phyloP scores from a whole-genome alignment of 2,797 vertebrate species.

The Esox lucius region DNA sequence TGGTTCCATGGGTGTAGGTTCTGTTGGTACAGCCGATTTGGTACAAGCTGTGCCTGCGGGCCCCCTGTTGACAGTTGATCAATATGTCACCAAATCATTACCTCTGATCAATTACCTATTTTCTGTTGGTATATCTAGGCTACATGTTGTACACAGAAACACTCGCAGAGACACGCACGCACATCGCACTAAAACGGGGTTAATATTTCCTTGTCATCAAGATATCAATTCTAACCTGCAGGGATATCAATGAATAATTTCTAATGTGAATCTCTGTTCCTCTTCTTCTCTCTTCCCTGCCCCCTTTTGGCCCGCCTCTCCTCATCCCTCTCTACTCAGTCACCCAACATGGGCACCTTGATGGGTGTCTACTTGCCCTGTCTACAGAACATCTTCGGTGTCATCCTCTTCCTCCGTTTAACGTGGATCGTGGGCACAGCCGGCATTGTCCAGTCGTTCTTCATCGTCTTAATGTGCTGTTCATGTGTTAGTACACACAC shows the following conservation, averaged over 20 bases:
- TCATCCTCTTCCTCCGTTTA: conserved; percentile 95
- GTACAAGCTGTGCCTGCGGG: conserved; percentile 29
- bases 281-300: background rate
- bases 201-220: too few relatives aligned
- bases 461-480: conserved; percentile 97
- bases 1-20: conserved; percentile 58
- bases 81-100: conserved; percentile 56
- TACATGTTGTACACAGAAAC: background rate
- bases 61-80: conserved; percentile 48
- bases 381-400: conserved; percentile 97
- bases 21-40: conserved; percentile 20
- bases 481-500: conserved; percentile 87
- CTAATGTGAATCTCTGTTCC: background rate
- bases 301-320: too few relatives aligned
- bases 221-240: too few relatives aligned
- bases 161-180: background rate
- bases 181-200: background rate
- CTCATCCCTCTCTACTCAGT: conserved; percentile 64
- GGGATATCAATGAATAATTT: too few relatives aligned
- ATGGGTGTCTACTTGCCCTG: conserved; percentile 99
- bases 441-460: conserved; percentile 91
- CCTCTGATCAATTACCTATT: conserved; percentile 60
- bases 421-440: conserved; percentile 98
- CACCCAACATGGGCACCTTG: conserved; percentile 97
- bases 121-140: conserved; percentile 49